A percentile compares a stretch with the other conserved stretches of the same genome.
phyloP scores from a whole-genome alignment of 1,140 invertebrate genomes.

The Brachionus rubens region DNA sequence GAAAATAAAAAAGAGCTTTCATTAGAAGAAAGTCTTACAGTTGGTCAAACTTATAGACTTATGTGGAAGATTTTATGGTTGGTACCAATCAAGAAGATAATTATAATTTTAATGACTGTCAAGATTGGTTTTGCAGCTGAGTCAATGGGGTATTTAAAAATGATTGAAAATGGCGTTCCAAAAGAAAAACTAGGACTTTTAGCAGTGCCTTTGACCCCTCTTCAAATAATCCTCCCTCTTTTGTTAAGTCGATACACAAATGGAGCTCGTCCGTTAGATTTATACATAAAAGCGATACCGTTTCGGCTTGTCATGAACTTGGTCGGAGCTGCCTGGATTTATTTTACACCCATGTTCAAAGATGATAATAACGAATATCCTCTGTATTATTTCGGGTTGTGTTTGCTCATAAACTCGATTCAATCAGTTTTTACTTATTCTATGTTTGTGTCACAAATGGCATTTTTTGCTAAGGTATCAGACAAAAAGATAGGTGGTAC shows the following conservation, averaged over 20 bases:
- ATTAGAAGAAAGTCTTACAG: background rate
- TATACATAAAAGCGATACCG: constrained; percentile 84
- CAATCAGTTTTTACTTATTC: constrained; percentile 35
- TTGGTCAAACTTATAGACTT: constrained; percentile 29
- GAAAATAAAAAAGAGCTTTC: constrained; percentile 31
- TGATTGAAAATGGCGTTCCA: constrained; percentile 89
- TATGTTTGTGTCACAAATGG: constrained; percentile 76
- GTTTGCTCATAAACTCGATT: background rate
- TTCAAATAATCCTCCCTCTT: constrained; percentile 89
- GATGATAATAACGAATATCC: constrained; percentile 17
- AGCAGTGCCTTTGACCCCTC: constrained; percentile 79
- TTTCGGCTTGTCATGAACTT: constrained; percentile 63
- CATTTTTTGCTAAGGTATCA: constrained; percentile 77
- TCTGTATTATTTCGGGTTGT: constrained; percentile 22
- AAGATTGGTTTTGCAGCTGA: constrained; percentile 96
- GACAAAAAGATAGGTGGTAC: constrained; percentile 84
- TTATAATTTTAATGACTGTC: constrained; percentile 78
- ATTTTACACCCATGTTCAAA: constrained; percentile 33
- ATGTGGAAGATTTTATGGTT: constrained; percentile 58
- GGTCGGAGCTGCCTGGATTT: constrained; percentile 23
- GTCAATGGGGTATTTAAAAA: constrained; percentile 85
- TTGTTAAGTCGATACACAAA: constrained; percentile 81
- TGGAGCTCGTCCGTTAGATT: constrained; percentile 78
- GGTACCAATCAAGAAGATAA: constrained; percentile 71
- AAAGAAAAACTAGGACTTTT: constrained; percentile 89